A percentile compares a stretch with the other conserved stretches of the same genome.
These are phyloP conservation scores for Lithophane leautieri DNA, from an alignment of 2,888 invertebrate genomes.

Conservation along the genomic window DNA sequence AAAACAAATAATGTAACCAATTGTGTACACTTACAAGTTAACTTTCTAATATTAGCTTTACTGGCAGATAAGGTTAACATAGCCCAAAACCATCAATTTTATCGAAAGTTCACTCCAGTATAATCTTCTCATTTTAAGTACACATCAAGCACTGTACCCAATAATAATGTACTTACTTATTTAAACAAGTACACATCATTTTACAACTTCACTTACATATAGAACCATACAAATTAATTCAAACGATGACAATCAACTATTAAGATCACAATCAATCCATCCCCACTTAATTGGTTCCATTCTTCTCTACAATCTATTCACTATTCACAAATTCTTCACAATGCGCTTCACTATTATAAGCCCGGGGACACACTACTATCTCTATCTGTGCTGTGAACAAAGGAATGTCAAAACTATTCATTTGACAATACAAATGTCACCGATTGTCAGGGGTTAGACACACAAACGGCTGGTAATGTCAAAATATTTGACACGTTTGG, in stretches of 20 bases:
- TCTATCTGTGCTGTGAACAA: constrained; percentile 53
- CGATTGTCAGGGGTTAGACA: constrained; percentile 58
- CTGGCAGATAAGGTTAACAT: background rate
- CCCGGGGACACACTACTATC: constrained; percentile 38
- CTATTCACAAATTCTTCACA: constrained; percentile 48
- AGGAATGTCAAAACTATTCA: constrained; percentile 67
- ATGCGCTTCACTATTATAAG: constrained; percentile 37
- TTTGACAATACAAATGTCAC: constrained; percentile 67
- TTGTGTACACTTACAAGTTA: background rate
- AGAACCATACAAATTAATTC: constrained; percentile 32
- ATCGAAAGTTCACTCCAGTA: too few relatives aligned
- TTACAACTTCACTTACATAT: constrained; percentile 17
- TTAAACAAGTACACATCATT: background rate
- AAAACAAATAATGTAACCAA: background rate
- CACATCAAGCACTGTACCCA: background rate
- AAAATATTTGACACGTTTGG: constrained; percentile 64
- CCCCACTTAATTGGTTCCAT: constrained; percentile 48
- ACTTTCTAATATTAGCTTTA: background rate
- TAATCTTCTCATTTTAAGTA: too few relatives aligned
- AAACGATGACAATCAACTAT: constrained; percentile 32
- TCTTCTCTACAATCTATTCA: constrained; percentile 47
- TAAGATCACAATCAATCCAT: constrained; percentile 46
- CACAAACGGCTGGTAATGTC: constrained; percentile 61
- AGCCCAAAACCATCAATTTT: background rate
- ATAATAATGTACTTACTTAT: background rate